A percentile compares a stretch with the other conserved stretches of the same genome.
Conservation (phyloP, 1,140 invertebrate genomes). For the Galleria mellonella region DNA sequence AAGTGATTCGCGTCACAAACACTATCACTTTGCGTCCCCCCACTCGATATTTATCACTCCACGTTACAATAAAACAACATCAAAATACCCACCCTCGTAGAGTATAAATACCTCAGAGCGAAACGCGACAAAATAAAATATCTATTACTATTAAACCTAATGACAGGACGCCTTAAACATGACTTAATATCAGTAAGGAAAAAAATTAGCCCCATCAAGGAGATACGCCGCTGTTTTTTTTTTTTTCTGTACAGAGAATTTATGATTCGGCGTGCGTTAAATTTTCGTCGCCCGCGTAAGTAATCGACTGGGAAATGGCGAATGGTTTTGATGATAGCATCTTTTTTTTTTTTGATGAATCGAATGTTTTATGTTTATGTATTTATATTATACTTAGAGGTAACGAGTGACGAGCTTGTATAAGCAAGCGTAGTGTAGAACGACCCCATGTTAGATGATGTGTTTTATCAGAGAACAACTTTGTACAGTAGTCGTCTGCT, state of each 20-base stretch:
- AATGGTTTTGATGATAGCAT: conserved; percentile 28
- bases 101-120: conserved; percentile 58
- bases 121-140: conserved; percentile 68
- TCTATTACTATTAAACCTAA: conserved; percentile 73
- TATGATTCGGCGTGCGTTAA: conserved; percentile 24
- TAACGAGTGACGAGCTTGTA: no score
- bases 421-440: no score
- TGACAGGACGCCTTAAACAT: conserved; percentile 66
- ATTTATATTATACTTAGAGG: background rate
- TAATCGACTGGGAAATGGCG: conserved; percentile 17
- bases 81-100: conserved; percentile 38
- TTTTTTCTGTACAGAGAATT: conserved; percentile 19
- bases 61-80: background rate
- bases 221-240: conserved; percentile 34
- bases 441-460: no score
- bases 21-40: no score
- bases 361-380: conserved; percentile 2
- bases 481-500: no score
- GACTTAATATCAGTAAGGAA: conserved; percentile 70
- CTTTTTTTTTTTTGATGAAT: conserved; percentile 9
- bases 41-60: no score
- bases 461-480: no score
- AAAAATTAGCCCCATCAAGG: conserved; percentile 65
- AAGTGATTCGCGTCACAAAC: background rate
- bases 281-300: conserved; percentile 18